These are phyloP conservation scores for Mirza zaza DNA, from an alignment of 2,113 vertebrate species.

Conservation along the genomic window DNA sequence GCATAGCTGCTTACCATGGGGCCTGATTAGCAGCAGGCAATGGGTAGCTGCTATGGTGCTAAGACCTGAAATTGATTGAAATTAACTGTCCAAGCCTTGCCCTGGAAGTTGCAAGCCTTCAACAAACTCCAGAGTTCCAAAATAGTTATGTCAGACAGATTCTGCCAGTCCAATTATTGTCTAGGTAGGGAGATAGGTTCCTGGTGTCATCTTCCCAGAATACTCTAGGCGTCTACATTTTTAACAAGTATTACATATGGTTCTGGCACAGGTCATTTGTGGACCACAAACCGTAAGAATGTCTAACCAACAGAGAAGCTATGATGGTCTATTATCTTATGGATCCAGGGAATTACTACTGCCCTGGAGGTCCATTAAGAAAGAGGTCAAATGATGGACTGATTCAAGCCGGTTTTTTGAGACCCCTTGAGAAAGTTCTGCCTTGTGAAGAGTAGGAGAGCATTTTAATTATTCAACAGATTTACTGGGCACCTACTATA, in stretches of 20 bases:
- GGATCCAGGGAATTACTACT: neutral
- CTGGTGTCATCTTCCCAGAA: neutral
- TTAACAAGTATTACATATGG: neutral
- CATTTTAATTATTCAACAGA: conserved; percentile 31
- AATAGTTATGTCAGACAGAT: neutral
- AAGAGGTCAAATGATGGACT: neutral
- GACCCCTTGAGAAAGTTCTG: neutral
- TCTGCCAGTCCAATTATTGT: neutral
- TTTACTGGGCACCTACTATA: neutral
- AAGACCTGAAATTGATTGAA: neutral
- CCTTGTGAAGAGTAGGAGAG: neutral
- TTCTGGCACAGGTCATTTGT: neutral
- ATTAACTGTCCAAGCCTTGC: neutral
- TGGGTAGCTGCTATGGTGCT: neutral
- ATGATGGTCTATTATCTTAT: neutral
- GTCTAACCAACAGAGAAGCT: neutral
- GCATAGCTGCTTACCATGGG: neutral
- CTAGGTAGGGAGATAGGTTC: neutral
- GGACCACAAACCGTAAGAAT: neutral
- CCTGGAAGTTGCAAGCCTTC: neutral
- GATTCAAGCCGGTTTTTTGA: neutral
- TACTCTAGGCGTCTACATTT: neutral
- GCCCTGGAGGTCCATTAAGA: neutral
- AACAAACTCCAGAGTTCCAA: neutral
- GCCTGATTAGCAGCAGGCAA: neutral